These are phyloP conservation scores for Dinomys branickii DNA, from an alignment of 2,113 vertebrate genomes.

Conservation along the genomic window DNA sequence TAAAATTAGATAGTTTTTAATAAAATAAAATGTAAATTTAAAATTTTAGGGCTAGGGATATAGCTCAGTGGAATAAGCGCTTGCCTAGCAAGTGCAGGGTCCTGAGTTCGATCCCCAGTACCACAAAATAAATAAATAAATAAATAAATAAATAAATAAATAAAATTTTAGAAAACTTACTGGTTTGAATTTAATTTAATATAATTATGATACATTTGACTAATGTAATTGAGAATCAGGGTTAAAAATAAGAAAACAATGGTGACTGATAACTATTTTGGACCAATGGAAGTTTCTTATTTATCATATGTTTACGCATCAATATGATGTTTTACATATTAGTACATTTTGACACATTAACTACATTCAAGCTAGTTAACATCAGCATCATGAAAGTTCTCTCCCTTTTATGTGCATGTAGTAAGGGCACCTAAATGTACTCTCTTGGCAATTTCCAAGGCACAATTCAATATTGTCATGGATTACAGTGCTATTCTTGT, in stretches of 20 bases:
- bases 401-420: background rate
- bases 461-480: background rate
- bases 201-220: background rate
- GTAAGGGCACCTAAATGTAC: background rate
- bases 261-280: conserved; percentile 18
- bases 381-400: background rate
- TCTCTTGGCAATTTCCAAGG: background rate
- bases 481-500: background rate
- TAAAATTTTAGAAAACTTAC: background rate
- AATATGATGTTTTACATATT: background rate
- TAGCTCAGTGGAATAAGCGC: no score
- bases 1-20: background rate
- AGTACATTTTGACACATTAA: background rate
- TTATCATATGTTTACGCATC: background rate
- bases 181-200: background rate
- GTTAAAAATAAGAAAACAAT: conserved; percentile 42
- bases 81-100: no score
- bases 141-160: no score
- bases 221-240: background rate
- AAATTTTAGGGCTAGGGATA: no score
- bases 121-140: no score
- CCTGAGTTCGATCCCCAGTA: no score
- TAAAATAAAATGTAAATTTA: background rate
- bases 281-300: background rate
- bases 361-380: background rate